Conservation (phyloP, 2,113 vertebrate species). For the Tupaia chinensis region DNA sequence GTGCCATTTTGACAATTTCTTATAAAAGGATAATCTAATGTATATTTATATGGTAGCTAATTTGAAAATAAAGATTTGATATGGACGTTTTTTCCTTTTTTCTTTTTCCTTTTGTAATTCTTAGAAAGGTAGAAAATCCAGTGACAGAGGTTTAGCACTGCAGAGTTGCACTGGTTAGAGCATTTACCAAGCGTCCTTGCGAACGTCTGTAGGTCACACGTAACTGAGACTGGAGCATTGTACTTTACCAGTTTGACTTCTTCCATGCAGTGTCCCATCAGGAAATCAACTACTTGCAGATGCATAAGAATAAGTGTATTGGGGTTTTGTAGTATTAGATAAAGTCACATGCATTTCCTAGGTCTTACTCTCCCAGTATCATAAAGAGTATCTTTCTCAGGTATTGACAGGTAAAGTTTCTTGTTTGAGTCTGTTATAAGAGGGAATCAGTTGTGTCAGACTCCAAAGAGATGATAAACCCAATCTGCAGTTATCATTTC, state of each 20-base stretch:
- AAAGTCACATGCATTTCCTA: background rate
- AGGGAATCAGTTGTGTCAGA: background rate
- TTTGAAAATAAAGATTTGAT: slow-evolving; percentile 33
- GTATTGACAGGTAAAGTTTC: background rate
- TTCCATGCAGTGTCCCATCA: background rate
- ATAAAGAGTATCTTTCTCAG: background rate
- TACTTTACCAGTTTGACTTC: background rate
- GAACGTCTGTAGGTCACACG: background rate
- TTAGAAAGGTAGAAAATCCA: background rate
- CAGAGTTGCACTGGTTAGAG: background rate
- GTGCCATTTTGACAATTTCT: slow-evolving; percentile 34
- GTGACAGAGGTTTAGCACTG: background rate
- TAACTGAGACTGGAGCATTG: background rate
- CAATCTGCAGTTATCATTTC: slow-evolving; percentile 44
- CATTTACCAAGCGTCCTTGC: background rate
- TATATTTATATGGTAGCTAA: background rate
- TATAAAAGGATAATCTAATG: slow-evolving; percentile 21
- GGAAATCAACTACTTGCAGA: background rate
- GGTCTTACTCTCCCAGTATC: slow-evolving; percentile 43
- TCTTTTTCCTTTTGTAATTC: background rate
- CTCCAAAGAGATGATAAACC: background rate
- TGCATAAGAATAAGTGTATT: slow-evolving; percentile 19
- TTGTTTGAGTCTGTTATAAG: slow-evolving; percentile 6
- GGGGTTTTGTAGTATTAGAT: background rate
- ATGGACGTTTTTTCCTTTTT: background rate